These are phyloP conservation scores for Sebastes dallii DNA, from an alignment of 2,797 vertebrate genomes.

Conservation along the genomic window DNA sequence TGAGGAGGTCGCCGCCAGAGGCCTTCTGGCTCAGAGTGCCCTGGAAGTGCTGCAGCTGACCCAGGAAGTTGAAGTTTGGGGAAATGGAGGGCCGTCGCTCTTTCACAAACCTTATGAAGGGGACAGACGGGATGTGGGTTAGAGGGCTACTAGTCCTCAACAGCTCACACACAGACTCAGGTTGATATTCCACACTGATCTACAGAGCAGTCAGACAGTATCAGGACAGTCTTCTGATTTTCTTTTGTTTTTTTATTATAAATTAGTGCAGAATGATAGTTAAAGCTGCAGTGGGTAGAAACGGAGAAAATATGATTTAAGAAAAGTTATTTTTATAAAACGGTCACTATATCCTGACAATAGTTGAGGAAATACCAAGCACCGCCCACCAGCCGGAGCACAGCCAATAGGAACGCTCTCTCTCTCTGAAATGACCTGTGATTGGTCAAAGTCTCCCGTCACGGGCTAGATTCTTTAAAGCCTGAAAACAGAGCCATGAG, in stretches of 20 bases:
- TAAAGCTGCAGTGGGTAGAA: too few species aligned
- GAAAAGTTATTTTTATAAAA: too few species aligned
- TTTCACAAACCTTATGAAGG: constrained; percentile 81
- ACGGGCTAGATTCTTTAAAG: too few species aligned
- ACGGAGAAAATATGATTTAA: too few species aligned
- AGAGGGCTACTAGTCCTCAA: neutral
- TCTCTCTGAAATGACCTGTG: too few species aligned
- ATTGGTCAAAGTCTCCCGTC: too few species aligned
- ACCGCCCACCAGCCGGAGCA: too few species aligned
- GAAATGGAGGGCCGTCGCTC: constrained; percentile 85
- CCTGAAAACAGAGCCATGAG: too few species aligned
- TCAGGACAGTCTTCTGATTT: neutral
- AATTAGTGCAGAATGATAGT: neutral
- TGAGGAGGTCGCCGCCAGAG: neutral
- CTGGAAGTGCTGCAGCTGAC: constrained; percentile 85
- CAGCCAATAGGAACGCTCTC: too few species aligned
- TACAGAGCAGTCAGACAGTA: neutral
- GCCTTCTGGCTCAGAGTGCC: constrained; percentile 67
- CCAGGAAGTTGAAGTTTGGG: constrained; percentile 87
- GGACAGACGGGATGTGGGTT: constrained; percentile 37
- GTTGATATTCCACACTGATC: neutral
- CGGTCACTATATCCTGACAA: too few species aligned
- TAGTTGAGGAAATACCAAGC: too few species aligned
- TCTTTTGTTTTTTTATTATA: neutral
- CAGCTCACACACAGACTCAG: neutral